Evolutionary conservation across 2,797 vertebrate genomes (phyloP).

Genomic region (Artibeus lituratus): DNA sequence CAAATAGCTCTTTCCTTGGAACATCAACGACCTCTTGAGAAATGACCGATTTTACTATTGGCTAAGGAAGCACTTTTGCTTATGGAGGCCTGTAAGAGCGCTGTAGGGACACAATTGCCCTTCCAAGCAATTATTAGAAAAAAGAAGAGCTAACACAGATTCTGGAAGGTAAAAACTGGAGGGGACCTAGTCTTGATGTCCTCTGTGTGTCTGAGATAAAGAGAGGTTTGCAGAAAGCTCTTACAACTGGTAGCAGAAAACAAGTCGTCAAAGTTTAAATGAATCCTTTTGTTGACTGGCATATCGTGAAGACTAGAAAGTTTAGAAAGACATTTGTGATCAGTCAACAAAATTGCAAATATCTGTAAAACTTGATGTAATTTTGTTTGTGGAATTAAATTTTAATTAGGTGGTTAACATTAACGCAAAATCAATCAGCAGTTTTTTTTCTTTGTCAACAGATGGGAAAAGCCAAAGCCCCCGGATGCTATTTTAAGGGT

Average conservation of each 20-base stretch:
- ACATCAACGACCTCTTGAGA: not conserved
- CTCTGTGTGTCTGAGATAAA: not conserved
- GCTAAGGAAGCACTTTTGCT: not conserved
- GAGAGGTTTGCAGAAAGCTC: not conserved
- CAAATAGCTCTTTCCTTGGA: not conserved
- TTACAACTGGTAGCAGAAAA: not conserved
- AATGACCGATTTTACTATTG: not conserved
- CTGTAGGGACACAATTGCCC: not conserved
- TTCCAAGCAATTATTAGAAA: not conserved
- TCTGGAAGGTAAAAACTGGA: not conserved
- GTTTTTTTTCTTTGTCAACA: conserved; percentile 24
- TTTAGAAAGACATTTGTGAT: not conserved
- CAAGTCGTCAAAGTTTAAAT: not conserved
- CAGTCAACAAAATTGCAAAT: not conserved
- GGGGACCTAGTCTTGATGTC: rapidly evolving
- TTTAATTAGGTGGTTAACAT: not conserved
- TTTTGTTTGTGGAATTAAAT: not conserved
- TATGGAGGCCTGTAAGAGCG: not conserved
- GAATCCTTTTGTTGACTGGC: not conserved
- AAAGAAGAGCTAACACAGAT: not conserved
- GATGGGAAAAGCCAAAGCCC: not conserved
- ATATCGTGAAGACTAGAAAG: not conserved
- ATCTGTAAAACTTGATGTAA: not conserved
- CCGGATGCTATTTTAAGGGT: not conserved
- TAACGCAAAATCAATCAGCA: not conserved